These are phyloP conservation scores for Stichopus chloronotus DNA, from an alignment of 35 echinoderm and acorn worm species.

Conservation along the genomic window DNA sequence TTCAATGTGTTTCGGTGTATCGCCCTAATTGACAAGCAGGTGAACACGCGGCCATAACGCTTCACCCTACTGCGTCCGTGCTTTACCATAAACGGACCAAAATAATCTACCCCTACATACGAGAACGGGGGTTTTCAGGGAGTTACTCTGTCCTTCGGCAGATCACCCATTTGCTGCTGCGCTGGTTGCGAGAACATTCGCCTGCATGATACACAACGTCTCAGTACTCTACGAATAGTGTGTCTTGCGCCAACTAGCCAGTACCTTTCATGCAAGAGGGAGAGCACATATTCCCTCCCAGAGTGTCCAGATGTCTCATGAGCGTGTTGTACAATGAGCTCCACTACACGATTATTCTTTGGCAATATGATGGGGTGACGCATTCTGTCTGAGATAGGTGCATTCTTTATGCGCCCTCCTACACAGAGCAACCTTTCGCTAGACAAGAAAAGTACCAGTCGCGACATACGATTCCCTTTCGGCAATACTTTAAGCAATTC, in stretches of 20 bases:
- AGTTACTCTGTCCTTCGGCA: slow-evolving; percentile 59
- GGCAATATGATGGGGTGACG: slow-evolving; percentile 64
- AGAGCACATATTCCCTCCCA: slow-evolving; percentile 60
- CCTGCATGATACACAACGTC: slow-evolving; percentile 18
- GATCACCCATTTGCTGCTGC: slow-evolving; percentile 58
- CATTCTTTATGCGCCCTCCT: slow-evolving; percentile 60
- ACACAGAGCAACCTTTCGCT: slow-evolving; percentile 57
- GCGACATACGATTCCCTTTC: not conserved
- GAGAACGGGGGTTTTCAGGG: slow-evolving; percentile 65
- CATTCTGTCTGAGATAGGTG: not conserved
- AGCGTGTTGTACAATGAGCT: slow-evolving; percentile 47
- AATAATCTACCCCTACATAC: slow-evolving; percentile 67
- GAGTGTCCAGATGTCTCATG: slow-evolving; percentile 58
- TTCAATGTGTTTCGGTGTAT: slow-evolving; percentile 66
- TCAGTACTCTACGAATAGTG: slow-evolving; percentile 8
- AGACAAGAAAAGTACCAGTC: not conserved
- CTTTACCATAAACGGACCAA: slow-evolving; percentile 68
- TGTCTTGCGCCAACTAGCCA: slow-evolving; percentile 51
- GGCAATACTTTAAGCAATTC: not conserved
- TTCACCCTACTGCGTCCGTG: slow-evolving; percentile 51
- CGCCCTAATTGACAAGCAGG: slow-evolving; percentile 65
- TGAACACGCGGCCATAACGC: slow-evolving; percentile 77
- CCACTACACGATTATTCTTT: slow-evolving; percentile 51
- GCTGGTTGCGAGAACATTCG: not conserved
- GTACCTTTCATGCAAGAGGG: slow-evolving; percentile 55